Percentiles rank a stretch among this genome's conserved stretches.
Evolutionary conservation across 1,140 invertebrate genomes (phyloP).

Genomic region (Drosophila ohnishii): DNA sequence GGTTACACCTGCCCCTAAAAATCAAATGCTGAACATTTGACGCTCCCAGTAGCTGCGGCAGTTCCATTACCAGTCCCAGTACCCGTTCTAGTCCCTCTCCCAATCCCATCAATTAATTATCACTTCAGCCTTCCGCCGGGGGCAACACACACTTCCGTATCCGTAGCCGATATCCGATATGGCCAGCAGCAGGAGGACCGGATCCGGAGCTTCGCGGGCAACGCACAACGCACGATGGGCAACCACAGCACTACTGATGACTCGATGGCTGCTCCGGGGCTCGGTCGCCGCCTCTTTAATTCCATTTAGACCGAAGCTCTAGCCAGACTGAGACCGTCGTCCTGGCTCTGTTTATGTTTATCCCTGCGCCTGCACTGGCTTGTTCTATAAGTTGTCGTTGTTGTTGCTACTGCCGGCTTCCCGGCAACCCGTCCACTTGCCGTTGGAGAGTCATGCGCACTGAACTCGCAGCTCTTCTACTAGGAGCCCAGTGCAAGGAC

Average conservation of each 20-base stretch:
- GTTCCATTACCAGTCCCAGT: neutral
- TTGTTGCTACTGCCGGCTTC: slow-evolving; percentile 73
- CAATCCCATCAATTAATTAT: slow-evolving; percentile 49
- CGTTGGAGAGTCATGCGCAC: slow-evolving; percentile 67
- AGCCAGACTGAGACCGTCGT: slow-evolving; percentile 45
- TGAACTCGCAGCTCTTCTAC: neutral
- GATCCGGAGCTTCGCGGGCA: slow-evolving; percentile 43
- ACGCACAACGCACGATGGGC: slow-evolving; percentile 49
- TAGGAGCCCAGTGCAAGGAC: slow-evolving; percentile 15
- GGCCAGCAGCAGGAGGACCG: slow-evolving; percentile 12
- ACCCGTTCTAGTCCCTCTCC: neutral
- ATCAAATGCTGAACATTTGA: slow-evolving; percentile 23
- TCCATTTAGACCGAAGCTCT: slow-evolving; percentile 58
- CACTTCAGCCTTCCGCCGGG: slow-evolving; percentile 24
- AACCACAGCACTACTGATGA: slow-evolving; percentile 66
- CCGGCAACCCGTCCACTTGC: slow-evolving; percentile 39
- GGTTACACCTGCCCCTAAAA: slow-evolving; percentile 9
- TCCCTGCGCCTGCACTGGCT: slow-evolving; percentile 61
- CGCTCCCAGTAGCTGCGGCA: neutral
- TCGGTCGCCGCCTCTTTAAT: slow-evolving; percentile 54
- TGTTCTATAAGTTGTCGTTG: slow-evolving; percentile 23
- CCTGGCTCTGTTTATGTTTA: slow-evolving; percentile 77
- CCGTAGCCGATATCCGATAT: slow-evolving; percentile 23
- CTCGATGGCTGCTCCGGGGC: slow-evolving; percentile 50
- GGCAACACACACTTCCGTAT: slow-evolving; percentile 33